A percentile compares a stretch with the other conserved stretches of the same genome.
Evolutionary conservation across 92 coral and sea anemone genomes (phyloP).

Genomic region (Epizoanthus stellaris): DNA sequence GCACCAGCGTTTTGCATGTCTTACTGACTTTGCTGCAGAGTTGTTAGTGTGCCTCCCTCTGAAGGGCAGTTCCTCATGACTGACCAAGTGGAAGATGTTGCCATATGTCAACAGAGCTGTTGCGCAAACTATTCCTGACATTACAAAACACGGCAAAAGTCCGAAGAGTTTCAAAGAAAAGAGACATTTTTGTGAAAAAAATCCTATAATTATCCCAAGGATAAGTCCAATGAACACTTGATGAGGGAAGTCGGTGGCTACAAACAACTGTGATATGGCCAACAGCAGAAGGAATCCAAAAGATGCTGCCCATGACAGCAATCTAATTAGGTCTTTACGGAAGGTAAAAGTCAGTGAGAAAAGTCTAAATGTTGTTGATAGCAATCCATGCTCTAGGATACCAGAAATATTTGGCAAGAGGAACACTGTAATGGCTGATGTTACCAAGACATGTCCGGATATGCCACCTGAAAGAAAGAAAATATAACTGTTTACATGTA

Average conservation of each 20-base stretch:
- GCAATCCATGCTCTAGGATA: not conserved
- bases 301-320: constrained; percentile 8
- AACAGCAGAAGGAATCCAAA: constrained; percentile 15
- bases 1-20: constrained; percentile 46
- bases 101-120: constrained; percentile 31
- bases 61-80: constrained; percentile 18
- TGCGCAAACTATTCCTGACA: constrained; percentile 3
- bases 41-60: constrained; percentile 36
- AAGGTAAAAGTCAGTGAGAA: not conserved
- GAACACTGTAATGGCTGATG: constrained; percentile 37
- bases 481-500: not conserved
- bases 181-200: constrained; percentile 4
- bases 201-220: constrained; percentile 31
- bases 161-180: not conserved
- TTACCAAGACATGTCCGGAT: constrained; percentile 48
- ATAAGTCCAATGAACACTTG: constrained; percentile 39
- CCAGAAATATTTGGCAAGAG: constrained; percentile 11
- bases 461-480: constrained; percentile 38
- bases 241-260: constrained; percentile 56
- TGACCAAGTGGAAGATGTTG: constrained; percentile 20
- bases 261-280: constrained; percentile 30
- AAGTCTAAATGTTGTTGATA: not conserved
- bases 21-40: constrained; percentile 27
- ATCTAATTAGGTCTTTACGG: not conserved
- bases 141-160: constrained; percentile 2